phyloP scores from a whole-genome alignment of 2,797 vertebrate genomes.

The Hirundo rustica region DNA sequence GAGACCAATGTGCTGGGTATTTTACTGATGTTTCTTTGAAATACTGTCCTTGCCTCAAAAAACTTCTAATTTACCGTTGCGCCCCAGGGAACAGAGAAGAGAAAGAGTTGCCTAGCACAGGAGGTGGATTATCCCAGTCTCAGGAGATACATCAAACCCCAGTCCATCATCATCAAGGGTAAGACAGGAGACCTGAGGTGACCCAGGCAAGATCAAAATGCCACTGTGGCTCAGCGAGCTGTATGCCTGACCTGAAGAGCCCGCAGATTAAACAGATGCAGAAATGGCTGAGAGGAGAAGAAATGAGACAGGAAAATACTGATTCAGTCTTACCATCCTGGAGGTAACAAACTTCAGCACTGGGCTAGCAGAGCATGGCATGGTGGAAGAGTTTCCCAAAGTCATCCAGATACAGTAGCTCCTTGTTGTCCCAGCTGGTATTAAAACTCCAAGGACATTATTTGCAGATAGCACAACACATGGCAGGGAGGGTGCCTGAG shows the following conservation, averaged over 20 bases:
- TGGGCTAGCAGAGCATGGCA: background rate
- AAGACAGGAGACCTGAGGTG: background rate
- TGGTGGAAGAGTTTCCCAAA: background rate
- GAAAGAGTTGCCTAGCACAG: background rate
- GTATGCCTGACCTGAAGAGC: background rate
- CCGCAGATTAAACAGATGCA: background rate
- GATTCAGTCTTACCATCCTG: background rate
- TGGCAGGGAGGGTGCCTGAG: background rate
- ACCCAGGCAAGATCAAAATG: background rate
- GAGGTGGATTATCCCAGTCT: background rate
- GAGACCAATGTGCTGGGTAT: background rate
- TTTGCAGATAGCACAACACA: background rate
- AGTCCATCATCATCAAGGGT: constrained; percentile 25
- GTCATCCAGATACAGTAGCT: background rate
- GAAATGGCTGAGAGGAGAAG: background rate
- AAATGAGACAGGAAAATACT: background rate
- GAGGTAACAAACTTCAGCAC: background rate
- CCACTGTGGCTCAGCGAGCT: background rate
- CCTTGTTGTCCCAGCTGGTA: background rate
- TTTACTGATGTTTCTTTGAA: constrained; percentile 43
- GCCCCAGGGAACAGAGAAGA: background rate
- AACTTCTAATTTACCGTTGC: constrained; percentile 7
- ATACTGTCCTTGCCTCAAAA: background rate
- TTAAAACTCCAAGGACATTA: background rate
- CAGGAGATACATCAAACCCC: background rate